These are phyloP conservation scores for Dinothrombium tinctorium DNA, from an alignment of 1,140 invertebrate genomes.

Conservation along the genomic window DNA sequence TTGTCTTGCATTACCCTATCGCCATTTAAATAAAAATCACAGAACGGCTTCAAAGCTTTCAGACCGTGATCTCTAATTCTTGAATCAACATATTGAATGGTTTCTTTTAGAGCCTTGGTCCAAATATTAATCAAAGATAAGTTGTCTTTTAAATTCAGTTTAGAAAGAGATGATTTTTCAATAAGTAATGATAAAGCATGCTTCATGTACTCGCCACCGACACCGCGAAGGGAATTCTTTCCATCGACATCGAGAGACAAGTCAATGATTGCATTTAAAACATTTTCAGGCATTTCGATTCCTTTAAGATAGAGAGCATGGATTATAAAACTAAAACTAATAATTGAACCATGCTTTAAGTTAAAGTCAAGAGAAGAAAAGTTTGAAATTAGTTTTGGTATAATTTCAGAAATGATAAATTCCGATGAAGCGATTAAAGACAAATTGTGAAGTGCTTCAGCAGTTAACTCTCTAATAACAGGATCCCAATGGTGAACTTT, in stretches of 20 bases:
- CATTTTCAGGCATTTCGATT: not conserved
- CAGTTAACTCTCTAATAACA: conserved; percentile 54
- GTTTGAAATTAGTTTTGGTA: conserved; percentile 41
- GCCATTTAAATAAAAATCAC: not conserved
- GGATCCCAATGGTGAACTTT: conserved; percentile 87
- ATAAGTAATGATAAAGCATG: conserved; percentile 54
- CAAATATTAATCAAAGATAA: not conserved
- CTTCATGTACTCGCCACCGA: conserved; percentile 70
- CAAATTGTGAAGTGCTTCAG: conserved; percentile 12
- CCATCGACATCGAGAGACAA: not conserved
- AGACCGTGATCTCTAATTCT: not conserved
- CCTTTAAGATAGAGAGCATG: conserved; percentile 29
- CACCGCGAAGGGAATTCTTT: conserved; percentile 22
- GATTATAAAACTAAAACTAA: conserved; percentile 56
- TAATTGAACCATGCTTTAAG: conserved; percentile 55
- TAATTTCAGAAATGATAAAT: conserved; percentile 18
- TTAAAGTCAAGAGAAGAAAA: conserved; percentile 51
- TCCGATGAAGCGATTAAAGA: not conserved
- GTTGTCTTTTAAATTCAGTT: not conserved
- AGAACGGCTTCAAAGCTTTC: not conserved
- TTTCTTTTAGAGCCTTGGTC: not conserved
- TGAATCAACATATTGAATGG: not conserved
- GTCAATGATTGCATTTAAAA: not conserved
- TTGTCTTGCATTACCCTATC: not conserved
- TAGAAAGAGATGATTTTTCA: conserved; percentile 32